Conservation (phyloP, 2,888 invertebrate species). For the Stegana nigrithorax region DNA sequence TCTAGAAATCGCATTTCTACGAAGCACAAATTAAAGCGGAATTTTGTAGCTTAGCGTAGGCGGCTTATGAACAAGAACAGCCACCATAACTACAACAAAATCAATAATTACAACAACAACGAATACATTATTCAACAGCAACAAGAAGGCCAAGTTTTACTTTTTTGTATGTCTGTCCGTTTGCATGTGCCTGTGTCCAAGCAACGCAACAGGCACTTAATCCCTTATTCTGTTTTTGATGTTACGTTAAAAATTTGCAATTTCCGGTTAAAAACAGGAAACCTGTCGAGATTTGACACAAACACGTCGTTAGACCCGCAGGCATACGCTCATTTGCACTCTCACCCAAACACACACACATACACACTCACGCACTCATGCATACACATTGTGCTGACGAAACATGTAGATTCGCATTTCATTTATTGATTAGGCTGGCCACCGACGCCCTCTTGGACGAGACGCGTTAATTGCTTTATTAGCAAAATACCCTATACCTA, state of each 20-base stretch:
- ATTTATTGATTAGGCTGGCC: conserved; percentile 40
- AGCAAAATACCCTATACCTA: conserved; percentile 40
- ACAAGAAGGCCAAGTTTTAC: too few relatives aligned
- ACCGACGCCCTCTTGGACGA: conserved; percentile 15
- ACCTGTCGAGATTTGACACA: conserved; percentile 4
- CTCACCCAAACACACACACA: conserved; percentile 3
- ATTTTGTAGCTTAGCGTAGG: too few relatives aligned
- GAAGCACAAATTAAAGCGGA: conserved; percentile 44
- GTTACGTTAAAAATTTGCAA: conserved; percentile 20
- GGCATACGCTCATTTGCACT: neutral
- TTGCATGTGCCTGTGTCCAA: neutral
- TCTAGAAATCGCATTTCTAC: conserved; percentile 52
- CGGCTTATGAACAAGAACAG: too few relatives aligned
- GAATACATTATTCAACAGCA: too few relatives aligned
- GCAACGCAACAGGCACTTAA: conserved; percentile 9
- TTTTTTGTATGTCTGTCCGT: neutral
- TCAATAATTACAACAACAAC: too few relatives aligned
- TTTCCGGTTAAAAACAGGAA: conserved; percentile 24
- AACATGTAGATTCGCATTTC: conserved; percentile 7
- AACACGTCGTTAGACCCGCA: neutral
- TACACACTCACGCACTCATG: neutral
- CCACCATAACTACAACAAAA: too few relatives aligned
- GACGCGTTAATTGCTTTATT: conserved; percentile 52
- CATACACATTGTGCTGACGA: neutral
- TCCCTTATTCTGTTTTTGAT: conserved; percentile 11